Conservation (phyloP, 2,797 vertebrate genomes). For the Cuniculus paca region DNA sequence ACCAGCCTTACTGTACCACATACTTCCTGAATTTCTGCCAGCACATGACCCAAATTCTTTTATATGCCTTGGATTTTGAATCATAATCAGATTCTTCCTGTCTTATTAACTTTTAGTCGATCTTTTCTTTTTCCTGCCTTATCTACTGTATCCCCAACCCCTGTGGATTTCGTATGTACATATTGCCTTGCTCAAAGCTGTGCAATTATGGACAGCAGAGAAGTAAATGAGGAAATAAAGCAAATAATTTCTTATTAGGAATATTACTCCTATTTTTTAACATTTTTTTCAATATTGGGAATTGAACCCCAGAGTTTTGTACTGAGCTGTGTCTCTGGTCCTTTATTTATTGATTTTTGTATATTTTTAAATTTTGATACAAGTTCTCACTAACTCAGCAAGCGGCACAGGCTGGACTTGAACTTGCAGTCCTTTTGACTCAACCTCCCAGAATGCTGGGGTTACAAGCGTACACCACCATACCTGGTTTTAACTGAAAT, state of each 20-base stretch:
- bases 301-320: background rate
- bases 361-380: background rate
- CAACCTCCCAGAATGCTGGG: too few species aligned
- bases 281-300: background rate
- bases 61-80: background rate
- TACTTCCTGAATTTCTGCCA: background rate
- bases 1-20: background rate
- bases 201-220: background rate
- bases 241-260: background rate
- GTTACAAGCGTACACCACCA: too few species aligned
- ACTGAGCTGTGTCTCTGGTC: background rate
- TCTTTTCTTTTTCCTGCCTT: background rate
- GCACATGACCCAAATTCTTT: background rate
- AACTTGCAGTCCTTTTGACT: background rate
- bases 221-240: background rate
- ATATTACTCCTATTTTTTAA: background rate
- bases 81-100: background rate
- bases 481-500: background rate
- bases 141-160: background rate
- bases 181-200: background rate
- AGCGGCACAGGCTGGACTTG: background rate
- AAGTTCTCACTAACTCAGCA: background rate
- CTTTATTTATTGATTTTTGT: background rate
- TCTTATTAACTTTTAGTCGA: background rate
- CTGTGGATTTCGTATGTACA: background rate